Percentiles rank a stretch among this genome's conserved stretches.
These are phyloP conservation scores for Avahi laniger DNA, from an alignment of 2,797 vertebrate species.

Conservation along the genomic window DNA sequence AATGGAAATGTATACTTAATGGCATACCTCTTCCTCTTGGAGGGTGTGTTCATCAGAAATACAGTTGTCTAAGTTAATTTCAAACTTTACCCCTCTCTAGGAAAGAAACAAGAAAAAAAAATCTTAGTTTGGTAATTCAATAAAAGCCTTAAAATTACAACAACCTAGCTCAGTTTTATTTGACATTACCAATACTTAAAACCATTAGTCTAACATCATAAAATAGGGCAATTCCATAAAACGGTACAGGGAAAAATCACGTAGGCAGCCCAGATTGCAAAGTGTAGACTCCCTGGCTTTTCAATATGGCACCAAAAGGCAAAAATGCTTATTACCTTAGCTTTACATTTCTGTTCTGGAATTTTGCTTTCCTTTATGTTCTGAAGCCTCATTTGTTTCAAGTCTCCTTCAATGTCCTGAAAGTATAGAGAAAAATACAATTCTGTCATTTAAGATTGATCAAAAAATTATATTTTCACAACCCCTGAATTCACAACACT, in stretches of 20 bases:
- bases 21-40: conserved; percentile 73
- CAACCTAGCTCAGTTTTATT: background rate
- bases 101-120: conserved; percentile 77
- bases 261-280: background rate
- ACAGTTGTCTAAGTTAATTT: conserved; percentile 87
- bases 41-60: conserved; percentile 70
- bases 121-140: conserved; percentile 49
- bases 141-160: conserved; percentile 47
- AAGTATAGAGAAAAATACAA: conserved; percentile 55
- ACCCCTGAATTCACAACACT: conserved; percentile 2
- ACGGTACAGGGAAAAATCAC: background rate
- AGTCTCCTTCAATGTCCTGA: conserved; percentile 84
- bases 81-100: conserved; percentile 92
- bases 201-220: background rate
- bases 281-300: background rate
- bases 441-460: background rate
- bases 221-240: conserved; percentile 6
- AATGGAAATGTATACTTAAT: background rate
- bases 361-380: conserved; percentile 78
- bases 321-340: conserved; percentile 83
- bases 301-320: background rate
- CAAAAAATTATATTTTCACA: background rate
- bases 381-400: conserved; percentile 81
- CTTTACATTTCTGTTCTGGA: conserved; percentile 77
- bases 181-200: background rate